These are phyloP conservation scores for Actinia equina DNA, from an alignment of 64 coral and sea anemone genomes.

Conservation along the genomic window DNA sequence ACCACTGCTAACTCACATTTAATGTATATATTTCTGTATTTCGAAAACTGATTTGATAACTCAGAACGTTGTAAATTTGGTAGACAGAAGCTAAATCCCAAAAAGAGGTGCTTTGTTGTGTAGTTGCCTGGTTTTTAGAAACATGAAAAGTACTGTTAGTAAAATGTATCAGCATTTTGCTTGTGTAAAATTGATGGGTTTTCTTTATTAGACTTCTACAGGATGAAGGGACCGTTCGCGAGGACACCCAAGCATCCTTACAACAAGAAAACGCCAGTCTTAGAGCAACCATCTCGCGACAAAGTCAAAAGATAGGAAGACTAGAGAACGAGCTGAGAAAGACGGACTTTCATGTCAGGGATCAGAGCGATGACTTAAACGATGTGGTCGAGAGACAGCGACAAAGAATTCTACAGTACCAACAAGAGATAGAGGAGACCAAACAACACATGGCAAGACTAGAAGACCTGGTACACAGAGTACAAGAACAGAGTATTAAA, in stretches of 20 bases:
- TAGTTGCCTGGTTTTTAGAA: too few relatives aligned
- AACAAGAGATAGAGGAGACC: conserved; percentile 88
- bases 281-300: conserved; percentile 84
- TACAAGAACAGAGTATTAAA: conserved; percentile 94
- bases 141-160: too few relatives aligned
- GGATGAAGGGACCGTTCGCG: conserved; percentile 63
- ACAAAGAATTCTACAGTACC: conserved; percentile 87
- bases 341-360: conserved; percentile 66
- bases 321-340: conserved; percentile 84
- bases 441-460: conserved; percentile 89
- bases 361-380: conserved; percentile 59
- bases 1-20: too few relatives aligned
- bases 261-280: conserved; percentile 90
- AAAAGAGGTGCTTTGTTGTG: too few relatives aligned
- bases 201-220: conserved; percentile 70
- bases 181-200: too few relatives aligned
- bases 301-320: conserved; percentile 96
- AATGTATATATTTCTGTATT: too few relatives aligned
- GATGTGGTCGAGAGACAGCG: conserved; percentile 78
- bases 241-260: conserved; percentile 72
- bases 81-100: too few relatives aligned
- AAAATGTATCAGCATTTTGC: too few relatives aligned
- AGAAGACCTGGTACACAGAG: conserved; percentile 88
- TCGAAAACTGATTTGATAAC: too few relatives aligned
- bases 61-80: too few relatives aligned